Conservation (phyloP, 2,797 vertebrate species). For the Benthosema pterotum region DNA sequence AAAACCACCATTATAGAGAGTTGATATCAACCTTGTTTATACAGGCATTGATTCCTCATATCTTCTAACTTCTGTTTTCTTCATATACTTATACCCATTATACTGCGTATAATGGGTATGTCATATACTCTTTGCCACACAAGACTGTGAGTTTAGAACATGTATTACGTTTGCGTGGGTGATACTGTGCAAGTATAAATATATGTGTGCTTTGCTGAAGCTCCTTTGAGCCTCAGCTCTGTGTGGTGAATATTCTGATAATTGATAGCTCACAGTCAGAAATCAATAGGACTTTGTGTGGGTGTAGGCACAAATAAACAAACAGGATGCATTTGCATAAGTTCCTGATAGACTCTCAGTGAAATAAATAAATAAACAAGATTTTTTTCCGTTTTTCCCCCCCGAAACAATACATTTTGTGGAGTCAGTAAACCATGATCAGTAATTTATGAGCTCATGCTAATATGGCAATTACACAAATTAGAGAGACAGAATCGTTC, state of each 20-base stretch:
- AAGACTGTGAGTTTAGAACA: neutral
- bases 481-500: constrained; percentile 10
- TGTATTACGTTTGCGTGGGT: neutral
- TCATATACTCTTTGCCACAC: too few species aligned
- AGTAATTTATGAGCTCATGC: constrained; percentile 15
- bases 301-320: constrained; percentile 47
- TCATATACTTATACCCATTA: too few species aligned
- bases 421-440: constrained; percentile 31
- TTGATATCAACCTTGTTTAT: too few species aligned
- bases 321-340: constrained; percentile 46
- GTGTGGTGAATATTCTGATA: constrained; percentile 39
- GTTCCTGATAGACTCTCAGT: constrained; percentile 22
- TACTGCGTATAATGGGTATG: too few species aligned
- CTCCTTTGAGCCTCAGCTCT: constrained; percentile 15
- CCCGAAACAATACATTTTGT: constrained; percentile 30
- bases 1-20: too few species aligned
- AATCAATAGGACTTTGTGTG: constrained; percentile 46
- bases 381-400: constrained; percentile 40
- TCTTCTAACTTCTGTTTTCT: too few species aligned
- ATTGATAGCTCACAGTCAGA: constrained; percentile 57
- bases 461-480: constrained; percentile 33
- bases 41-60: too few species aligned
- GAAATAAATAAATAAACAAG: constrained; percentile 34
- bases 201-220: constrained; percentile 2
- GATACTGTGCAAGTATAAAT: neutral